A percentile compares a stretch with the other conserved stretches of the same genome.
These are phyloP conservation scores for Pandemis heparana DNA, from an alignment of 2,888 invertebrate species.

Conservation along the genomic window DNA sequence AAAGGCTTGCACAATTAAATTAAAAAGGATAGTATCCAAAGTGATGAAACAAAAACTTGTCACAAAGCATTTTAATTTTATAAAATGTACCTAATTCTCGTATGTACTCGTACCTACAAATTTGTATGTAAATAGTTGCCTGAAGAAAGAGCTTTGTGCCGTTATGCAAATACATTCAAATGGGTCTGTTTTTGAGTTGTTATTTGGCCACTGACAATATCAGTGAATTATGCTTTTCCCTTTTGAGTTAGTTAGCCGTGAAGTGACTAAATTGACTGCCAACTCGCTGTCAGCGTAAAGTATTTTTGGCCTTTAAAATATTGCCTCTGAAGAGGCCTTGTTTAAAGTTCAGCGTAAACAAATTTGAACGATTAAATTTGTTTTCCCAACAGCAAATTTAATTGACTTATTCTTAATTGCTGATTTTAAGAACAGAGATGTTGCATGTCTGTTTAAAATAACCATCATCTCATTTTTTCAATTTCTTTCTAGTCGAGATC, in stretches of 20 bases:
- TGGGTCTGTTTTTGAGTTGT: background rate
- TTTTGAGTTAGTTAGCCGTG: constrained; percentile 2
- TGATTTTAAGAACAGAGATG: no score
- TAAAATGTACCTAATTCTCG: background rate
- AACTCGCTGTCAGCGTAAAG: constrained; percentile 7
- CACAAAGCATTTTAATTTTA: background rate
- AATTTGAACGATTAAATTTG: background rate
- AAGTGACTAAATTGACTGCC: constrained; percentile 13
- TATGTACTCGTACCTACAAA: background rate
- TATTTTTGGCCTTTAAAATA: background rate
- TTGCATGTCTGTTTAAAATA: no score
- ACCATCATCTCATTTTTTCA: no score
- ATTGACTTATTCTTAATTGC: no score
- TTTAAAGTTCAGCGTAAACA: background rate
- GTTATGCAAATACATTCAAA: constrained; percentile 31
- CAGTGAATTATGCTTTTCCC: background rate
- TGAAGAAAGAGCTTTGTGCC: background rate
- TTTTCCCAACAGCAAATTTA: no score
- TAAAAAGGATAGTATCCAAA: no score
- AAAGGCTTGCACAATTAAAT: no score
- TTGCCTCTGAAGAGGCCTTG: background rate
- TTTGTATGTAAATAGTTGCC: background rate
- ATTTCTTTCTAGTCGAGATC: no score
- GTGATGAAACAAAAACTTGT: background rate
- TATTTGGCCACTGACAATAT: constrained; percentile 22